These are phyloP conservation scores for Etheostoma spectabile DNA, from an alignment of 2,113 vertebrate species.

Conservation along the genomic window DNA sequence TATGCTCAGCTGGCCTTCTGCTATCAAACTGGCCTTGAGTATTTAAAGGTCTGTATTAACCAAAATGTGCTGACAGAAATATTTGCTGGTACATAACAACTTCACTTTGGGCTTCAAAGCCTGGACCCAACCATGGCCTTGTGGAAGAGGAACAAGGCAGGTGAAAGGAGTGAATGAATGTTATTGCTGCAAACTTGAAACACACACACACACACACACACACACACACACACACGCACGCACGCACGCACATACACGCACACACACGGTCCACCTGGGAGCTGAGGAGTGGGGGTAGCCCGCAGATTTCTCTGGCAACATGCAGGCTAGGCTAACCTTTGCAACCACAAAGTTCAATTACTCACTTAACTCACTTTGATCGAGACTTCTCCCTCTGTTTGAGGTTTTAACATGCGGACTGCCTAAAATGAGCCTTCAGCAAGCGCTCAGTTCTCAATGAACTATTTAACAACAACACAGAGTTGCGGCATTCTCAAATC, in stretches of 20 bases:
- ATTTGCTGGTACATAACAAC: constrained; percentile 16
- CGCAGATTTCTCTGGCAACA: constrained; percentile 53
- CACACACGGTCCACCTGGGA: constrained; percentile 43
- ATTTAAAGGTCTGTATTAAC: constrained; percentile 25
- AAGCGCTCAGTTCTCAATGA: constrained; percentile 22
- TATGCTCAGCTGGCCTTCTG: constrained; percentile 15
- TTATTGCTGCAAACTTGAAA: not conserved
- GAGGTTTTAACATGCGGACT: constrained; percentile 50
- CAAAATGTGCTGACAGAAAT: constrained; percentile 19
- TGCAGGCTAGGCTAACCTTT: constrained; percentile 66
- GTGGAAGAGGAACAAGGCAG: not conserved
- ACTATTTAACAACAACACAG: constrained; percentile 19
- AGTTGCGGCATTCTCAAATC: not conserved
- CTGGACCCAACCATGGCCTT: not conserved
- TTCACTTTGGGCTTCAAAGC: not conserved
- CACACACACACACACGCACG: constrained; percentile 16
- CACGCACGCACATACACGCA: constrained; percentile 13
- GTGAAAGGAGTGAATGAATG: constrained; percentile 13
- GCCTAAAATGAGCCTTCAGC: constrained; percentile 35
- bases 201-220: not conserved
- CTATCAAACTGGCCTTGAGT: constrained; percentile 41
- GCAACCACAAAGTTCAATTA: constrained; percentile 75
- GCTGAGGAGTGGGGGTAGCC: not conserved
- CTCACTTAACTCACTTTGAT: constrained; percentile 71
- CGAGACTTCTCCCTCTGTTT: constrained; percentile 43